Conservation (phyloP, 2,888 invertebrate genomes). For the Leptinotarsa tumamoca region DNA sequence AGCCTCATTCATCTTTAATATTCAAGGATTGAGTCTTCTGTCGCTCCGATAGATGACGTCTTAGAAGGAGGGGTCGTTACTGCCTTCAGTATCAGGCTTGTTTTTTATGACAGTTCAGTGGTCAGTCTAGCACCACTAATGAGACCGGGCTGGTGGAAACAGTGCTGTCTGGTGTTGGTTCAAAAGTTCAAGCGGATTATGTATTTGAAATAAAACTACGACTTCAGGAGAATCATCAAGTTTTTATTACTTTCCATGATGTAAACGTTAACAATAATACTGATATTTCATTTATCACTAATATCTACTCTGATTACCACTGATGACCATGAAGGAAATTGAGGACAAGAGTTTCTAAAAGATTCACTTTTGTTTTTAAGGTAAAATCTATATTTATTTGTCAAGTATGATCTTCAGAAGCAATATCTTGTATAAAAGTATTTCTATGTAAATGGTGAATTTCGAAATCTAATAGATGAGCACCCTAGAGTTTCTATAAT, state of each 20-base stretch:
- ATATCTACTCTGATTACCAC: constrained; percentile 7
- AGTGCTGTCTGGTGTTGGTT: background rate
- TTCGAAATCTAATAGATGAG: background rate
- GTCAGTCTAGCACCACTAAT: too few species aligned
- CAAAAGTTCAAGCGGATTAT: background rate
- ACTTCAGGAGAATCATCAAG: constrained; percentile 6
- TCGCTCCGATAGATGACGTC: too few species aligned
- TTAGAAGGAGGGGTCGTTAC: too few species aligned
- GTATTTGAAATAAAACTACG: background rate
- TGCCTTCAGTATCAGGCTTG: too few species aligned
- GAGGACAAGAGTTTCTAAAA: background rate
- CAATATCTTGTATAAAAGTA: background rate
- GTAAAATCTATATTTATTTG: background rate
- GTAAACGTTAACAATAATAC: constrained; percentile 19
- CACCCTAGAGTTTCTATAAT: background rate
- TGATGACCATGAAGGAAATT: background rate
- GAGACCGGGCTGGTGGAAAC: too few species aligned
- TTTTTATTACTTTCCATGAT: constrained; percentile 11
- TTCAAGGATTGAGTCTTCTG: too few species aligned
- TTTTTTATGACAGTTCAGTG: too few species aligned
- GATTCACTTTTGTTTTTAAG: background rate
- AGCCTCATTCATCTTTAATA: too few species aligned
- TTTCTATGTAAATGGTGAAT: background rate
- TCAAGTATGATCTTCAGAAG: background rate
- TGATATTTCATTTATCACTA: constrained; percentile 19